Evolutionary conservation across 2,888 invertebrate genomes (phyloP).

Genomic region (Agrilus mali): DNA sequence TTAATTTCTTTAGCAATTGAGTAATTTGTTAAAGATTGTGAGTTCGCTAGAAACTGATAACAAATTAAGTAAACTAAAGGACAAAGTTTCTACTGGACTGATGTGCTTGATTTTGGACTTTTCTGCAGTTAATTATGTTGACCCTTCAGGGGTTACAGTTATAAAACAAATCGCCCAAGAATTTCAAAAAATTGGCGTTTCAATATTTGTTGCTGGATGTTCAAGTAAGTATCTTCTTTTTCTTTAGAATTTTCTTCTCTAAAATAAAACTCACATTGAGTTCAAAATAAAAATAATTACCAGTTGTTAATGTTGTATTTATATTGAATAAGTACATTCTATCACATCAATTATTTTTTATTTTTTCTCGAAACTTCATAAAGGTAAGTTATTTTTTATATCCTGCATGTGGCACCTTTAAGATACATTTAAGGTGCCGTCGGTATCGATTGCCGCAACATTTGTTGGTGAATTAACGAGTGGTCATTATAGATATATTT

Average conservation of each 20-base stretch:
- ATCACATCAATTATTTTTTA: too few species aligned
- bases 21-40: slow-evolving; percentile 1
- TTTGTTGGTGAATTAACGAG: too few species aligned
- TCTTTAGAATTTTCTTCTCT: neutral
- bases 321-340: too few species aligned
- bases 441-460: too few species aligned
- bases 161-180: slow-evolving; percentile 41
- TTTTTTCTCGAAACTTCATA: too few species aligned
- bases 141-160: slow-evolving; percentile 48
- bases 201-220: slow-evolving; percentile 42
- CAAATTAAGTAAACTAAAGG: slow-evolving; percentile 15
- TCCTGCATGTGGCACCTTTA: too few species aligned
- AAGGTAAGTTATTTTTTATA: too few species aligned
- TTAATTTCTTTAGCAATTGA: neutral
- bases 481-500: too few species aligned
- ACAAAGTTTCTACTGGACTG: slow-evolving; percentile 22
- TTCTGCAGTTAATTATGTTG: slow-evolving; percentile 48
- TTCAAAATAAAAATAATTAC: too few species aligned
- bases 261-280: neutral
- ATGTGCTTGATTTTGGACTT: slow-evolving; percentile 44
- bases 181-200: slow-evolving; percentile 38
- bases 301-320: too few species aligned
- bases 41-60: slow-evolving; percentile 12
- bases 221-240: slow-evolving; percentile 28
- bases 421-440: too few species aligned